Conservation (phyloP, 2,113 vertebrate species). For the Heliornis fulica region DNA sequence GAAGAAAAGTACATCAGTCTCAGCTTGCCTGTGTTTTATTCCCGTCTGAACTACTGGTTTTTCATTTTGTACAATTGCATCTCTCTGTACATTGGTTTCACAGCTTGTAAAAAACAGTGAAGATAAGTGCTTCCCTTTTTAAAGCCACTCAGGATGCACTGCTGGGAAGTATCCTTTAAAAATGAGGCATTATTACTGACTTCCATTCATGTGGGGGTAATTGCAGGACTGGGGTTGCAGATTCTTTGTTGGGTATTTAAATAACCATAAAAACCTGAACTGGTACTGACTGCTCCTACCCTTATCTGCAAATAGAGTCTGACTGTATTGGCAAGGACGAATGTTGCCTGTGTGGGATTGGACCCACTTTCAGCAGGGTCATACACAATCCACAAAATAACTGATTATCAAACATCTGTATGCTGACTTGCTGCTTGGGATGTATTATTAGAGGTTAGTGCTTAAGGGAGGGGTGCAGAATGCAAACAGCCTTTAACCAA, state of each 20-base stretch:
- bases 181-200: neutral
- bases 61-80: neutral
- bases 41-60: neutral
- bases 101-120: neutral
- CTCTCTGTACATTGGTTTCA: neutral
- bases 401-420: neutral
- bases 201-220: neutral
- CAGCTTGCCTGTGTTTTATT: neutral
- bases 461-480: neutral
- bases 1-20: neutral
- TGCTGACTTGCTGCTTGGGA: conserved; percentile 5
- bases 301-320: conserved; percentile 39
- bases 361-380: neutral
- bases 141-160: neutral
- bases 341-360: neutral
- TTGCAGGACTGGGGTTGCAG: neutral
- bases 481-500: neutral
- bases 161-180: neutral
- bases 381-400: conserved; percentile 8
- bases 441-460: neutral
- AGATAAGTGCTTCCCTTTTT: neutral
- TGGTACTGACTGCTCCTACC: neutral
- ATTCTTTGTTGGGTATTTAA: neutral
- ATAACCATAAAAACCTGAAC: conserved; percentile 15
- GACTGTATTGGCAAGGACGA: neutral